These are phyloP conservation scores for Portunus trituberculatus DNA, from an alignment of 1,140 invertebrate species.

Conservation along the genomic window DNA sequence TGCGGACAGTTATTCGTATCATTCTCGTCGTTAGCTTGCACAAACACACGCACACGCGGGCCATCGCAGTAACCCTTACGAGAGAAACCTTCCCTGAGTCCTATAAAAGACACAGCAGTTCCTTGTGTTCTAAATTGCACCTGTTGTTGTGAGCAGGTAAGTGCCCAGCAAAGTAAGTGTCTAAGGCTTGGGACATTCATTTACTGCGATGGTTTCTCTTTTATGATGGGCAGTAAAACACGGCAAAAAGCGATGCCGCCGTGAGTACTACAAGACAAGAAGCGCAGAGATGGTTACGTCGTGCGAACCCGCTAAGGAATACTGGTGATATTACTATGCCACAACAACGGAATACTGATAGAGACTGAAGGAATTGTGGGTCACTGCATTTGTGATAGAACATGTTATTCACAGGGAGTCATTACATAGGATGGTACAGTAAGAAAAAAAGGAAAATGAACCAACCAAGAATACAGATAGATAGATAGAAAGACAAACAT, in stretches of 20 bases:
- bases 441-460: too few relatives aligned
- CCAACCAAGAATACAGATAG: too few relatives aligned
- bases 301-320: background rate
- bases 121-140: background rate
- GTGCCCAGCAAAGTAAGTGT: background rate
- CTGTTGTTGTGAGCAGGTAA: background rate
- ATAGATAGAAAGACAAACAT: too few relatives aligned
- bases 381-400: background rate
- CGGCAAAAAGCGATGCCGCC: background rate
- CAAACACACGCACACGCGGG: background rate
- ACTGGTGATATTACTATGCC: background rate
- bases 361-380: background rate
- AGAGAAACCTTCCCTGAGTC: background rate
- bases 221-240: slow-evolving; percentile 24
- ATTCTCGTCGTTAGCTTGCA: background rate
- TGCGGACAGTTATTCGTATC: too few relatives aligned
- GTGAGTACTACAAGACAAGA: background rate
- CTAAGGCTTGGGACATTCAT: slow-evolving; percentile 20
- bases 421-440: too few relatives aligned
- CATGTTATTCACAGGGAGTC: too few relatives aligned
- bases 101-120: background rate
- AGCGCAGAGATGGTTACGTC: background rate
- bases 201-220: background rate
- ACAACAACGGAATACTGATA: background rate
- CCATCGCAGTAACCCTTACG: background rate